Percentiles rank a stretch among this genome's conserved stretches.
phyloP scores from a whole-genome alignment of 2,888 invertebrate genomes.

The Coelopa pilipes region DNA sequence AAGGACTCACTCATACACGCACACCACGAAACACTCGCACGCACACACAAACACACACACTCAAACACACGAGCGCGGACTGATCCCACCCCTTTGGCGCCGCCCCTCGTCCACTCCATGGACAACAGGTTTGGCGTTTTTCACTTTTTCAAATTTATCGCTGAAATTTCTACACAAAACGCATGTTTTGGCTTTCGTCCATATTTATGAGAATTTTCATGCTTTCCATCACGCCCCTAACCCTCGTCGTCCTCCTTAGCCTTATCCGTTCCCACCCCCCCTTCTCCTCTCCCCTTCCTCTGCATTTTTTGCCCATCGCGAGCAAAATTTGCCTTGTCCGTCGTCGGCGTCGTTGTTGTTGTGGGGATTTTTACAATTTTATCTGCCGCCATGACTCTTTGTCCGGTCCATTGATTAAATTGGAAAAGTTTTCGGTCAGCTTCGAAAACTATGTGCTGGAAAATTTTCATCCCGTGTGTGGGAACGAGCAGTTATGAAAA shows the following conservation, averaged over 20 bases:
- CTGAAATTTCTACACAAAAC: conserved; percentile 52
- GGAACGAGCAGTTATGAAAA: too few relatives aligned
- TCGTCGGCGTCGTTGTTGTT: conserved; percentile 20
- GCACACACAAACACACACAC: background rate
- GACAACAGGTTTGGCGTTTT: conserved; percentile 27
- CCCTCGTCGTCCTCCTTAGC: background rate
- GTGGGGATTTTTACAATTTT: conserved; percentile 36
- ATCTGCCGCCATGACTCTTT: conserved; percentile 46
- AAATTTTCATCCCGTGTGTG: background rate
- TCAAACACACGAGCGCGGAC: background rate
- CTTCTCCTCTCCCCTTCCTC: background rate
- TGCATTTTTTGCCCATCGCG: background rate
- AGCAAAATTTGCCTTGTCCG: background rate
- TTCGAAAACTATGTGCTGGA: conserved; percentile 8
- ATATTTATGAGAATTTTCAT: conserved; percentile 44
- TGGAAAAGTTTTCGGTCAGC: conserved; percentile 52
- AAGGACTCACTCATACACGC: conserved; percentile 2
- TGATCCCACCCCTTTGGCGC: background rate
- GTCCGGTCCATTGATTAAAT: conserved; percentile 59
- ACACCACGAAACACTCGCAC: background rate
- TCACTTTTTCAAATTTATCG: conserved; percentile 50
- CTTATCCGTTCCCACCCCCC: background rate
- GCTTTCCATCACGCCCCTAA: conserved; percentile 14
- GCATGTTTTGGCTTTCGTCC: conserved; percentile 58
- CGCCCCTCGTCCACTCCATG: background rate